Conservation (phyloP, 2,797 vertebrate genomes). For the Bucorvus abyssinicus region DNA sequence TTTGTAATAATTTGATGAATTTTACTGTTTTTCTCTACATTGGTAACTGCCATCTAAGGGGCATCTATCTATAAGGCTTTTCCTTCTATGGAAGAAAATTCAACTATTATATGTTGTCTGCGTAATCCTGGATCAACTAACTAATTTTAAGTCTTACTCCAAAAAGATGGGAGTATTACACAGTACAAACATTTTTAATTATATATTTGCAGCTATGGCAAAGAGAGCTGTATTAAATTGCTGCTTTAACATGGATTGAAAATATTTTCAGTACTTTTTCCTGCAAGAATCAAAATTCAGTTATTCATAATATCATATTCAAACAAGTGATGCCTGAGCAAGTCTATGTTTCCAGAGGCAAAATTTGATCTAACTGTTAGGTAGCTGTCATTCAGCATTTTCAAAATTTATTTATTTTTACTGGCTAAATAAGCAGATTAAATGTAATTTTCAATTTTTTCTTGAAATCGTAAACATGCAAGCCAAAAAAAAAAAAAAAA, state of each 20-base stretch:
- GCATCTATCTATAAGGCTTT: not conserved
- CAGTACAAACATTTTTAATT: not conserved
- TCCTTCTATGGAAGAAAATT: not conserved
- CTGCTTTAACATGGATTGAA: constrained; percentile 15
- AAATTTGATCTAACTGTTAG: constrained; percentile 48
- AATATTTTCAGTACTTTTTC: constrained; percentile 33
- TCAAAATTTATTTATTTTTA: constrained; percentile 58
- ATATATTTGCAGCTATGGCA: not conserved
- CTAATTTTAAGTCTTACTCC: not conserved
- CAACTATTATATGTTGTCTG: not conserved
- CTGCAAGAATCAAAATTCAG: constrained; percentile 28
- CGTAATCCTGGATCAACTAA: not conserved
- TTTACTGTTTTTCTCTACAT: not conserved
- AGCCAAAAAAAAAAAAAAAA: not conserved
- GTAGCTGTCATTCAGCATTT: constrained; percentile 35
- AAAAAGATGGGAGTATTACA: constrained; percentile 9
- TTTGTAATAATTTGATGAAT: not conserved
- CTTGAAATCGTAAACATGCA: not conserved
- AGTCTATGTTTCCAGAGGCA: constrained; percentile 7
- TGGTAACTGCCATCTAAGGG: not conserved
- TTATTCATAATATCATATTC: constrained; percentile 22
- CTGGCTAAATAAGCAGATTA: constrained; percentile 13
- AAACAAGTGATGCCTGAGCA: constrained; percentile 45
- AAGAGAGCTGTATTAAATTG: constrained; percentile 15
- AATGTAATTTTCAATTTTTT: not conserved